A percentile compares a stretch with the other conserved stretches of the same genome.
Evolutionary conservation across 2,797 vertebrate genomes (phyloP).

Genomic region (Garrulus glandarius): DNA sequence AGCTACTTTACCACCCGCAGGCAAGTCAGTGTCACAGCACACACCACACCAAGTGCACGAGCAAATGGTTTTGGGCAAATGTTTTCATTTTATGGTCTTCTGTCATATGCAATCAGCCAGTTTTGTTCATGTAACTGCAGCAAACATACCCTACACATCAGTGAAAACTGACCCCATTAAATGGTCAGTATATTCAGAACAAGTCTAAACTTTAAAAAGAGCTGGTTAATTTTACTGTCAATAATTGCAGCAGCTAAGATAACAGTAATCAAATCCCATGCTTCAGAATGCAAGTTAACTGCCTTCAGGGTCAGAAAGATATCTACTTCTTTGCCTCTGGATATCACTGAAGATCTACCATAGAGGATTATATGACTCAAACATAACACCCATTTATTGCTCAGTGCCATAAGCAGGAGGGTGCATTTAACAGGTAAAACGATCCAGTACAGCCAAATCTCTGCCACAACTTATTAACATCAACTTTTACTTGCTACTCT

Average conservation of each 20-base stretch:
- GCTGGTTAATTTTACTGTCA: constrained; percentile 26
- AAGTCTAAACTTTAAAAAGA: neutral
- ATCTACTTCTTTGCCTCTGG: neutral
- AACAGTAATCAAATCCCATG: constrained; percentile 36
- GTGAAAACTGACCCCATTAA: neutral
- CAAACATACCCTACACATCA: neutral
- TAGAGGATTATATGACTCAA: neutral
- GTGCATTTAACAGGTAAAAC: neutral
- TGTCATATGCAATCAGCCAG: neutral
- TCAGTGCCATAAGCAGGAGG: neutral
- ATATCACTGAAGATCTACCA: neutral
- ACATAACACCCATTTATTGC: constrained; percentile 11
- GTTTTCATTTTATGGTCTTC: neutral
- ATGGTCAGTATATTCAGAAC: neutral
- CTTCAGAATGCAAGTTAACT: neutral
- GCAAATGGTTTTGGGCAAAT: neutral
- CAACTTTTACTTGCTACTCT: neutral
- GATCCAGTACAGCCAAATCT: neutral
- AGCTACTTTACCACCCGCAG: neutral
- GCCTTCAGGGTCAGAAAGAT: neutral
- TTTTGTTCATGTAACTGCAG: neutral
- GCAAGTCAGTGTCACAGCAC: neutral
- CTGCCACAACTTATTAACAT: neutral
- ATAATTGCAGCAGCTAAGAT: constrained; percentile 8
- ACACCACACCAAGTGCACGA: fast-evolving